Evolutionary conservation across 2,113 vertebrate genomes (phyloP), one percentile per base, ranked within the genome.

Genomic region (Leptosomus discolor): DNA sequence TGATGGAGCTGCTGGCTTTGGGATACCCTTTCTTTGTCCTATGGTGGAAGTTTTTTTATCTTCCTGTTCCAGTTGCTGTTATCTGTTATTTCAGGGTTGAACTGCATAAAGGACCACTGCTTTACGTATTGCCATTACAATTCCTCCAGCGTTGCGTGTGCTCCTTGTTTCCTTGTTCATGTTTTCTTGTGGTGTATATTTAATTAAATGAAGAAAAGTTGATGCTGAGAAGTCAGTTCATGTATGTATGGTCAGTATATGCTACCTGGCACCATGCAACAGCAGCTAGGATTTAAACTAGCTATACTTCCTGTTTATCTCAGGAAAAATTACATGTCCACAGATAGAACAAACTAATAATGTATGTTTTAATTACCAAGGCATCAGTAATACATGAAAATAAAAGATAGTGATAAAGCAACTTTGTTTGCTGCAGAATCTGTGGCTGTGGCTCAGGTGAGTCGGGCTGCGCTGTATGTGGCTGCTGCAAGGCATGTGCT

Each of bases 401-500:
- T 43, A 34, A 75, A 69, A 78, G 15, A 5, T 36, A 56, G 29
- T 94, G 69, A 96, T 85, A 61, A 87, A 78, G 23, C 12, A 89
- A 78, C n/a, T 91, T 64, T 94, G 23, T 92, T 85, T 83, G 85
- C 80, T 93, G 63, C 96, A 99, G 99, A 68, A 99, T 99, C 97
- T 99, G 99, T 98, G 99, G 99, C 81, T 99, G 99, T 97, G 99
- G 99, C 46, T 99, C 99, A 23, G 99, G 99, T 75, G 99, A 99
- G 97, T 99, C 99, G 4, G 99, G 99, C 92, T 99, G 99, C 77
- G 99, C 99, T 27, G 99, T 99, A 0, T 99, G 99, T 97, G 99
- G 99, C 58, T 99, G 99, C 94, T 99, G 99, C 96, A 99, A 99
- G 94, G 99, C 99, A 24, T 99, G 99, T 96, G 99, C 99, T 89